A percentile compares a stretch with the other conserved stretches of the same genome.
phyloP scores from a whole-genome alignment of 2,797 vertebrate species.

The Scomberomorus guttatus region DNA sequence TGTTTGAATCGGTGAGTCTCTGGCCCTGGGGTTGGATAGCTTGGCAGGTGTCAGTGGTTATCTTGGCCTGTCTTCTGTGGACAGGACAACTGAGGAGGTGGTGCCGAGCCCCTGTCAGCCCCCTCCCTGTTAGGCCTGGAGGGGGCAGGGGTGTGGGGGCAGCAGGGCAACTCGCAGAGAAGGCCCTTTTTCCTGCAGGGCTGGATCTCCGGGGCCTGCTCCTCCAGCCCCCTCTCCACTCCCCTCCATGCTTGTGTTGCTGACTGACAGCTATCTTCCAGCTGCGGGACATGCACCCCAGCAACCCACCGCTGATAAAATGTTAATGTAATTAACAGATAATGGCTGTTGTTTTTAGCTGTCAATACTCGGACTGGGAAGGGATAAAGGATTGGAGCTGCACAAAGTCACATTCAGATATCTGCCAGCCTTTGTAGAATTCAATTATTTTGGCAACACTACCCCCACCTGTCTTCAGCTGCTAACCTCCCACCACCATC shows the following conservation, averaged over 20 bases:
- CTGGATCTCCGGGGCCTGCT: constrained; percentile 67
- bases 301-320: constrained; percentile 87
- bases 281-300: constrained; percentile 81
- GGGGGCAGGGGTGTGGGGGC: constrained; percentile 66
- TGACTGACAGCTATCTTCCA: constrained; percentile 89
- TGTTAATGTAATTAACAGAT: constrained; percentile 94
- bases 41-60: constrained; percentile 84
- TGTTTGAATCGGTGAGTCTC: constrained; percentile 57
- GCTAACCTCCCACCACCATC: constrained; percentile 63
- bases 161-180: constrained; percentile 65
- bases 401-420: constrained; percentile 92
- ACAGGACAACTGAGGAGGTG: constrained; percentile 74
- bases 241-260: constrained; percentile 54
- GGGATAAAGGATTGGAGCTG: constrained; percentile 87
- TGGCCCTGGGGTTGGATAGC: constrained; percentile 69
- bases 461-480: constrained; percentile 78
- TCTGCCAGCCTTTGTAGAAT: constrained; percentile 89
- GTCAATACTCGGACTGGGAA: constrained; percentile 86
- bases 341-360: constrained; percentile 92
- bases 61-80: constrained; percentile 76
- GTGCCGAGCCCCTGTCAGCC: constrained; percentile 74
- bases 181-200: constrained; percentile 67
- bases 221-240: constrained; percentile 53
- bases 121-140: constrained; percentile 75
- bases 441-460: constrained; percentile 86